Percentiles rank a stretch among this genome's conserved stretches.
Conservation (phyloP, 2,888 invertebrate species). For the Herminia tarsipennalis region DNA sequence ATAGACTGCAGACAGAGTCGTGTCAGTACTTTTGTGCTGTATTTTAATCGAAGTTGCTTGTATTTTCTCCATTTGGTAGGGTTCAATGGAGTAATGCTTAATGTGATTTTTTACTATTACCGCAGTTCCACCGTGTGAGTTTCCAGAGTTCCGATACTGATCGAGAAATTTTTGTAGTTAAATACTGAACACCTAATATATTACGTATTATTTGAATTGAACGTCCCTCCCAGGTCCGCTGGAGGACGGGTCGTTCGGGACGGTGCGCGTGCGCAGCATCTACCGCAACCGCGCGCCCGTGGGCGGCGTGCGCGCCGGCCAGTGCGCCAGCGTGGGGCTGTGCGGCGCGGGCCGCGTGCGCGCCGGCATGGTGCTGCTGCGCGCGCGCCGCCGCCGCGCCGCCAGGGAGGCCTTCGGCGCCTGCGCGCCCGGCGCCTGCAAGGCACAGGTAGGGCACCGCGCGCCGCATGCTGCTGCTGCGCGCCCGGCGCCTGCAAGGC, state of each 20-base stretch:
- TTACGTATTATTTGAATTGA: too few species aligned
- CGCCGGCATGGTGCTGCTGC: constrained; percentile 95
- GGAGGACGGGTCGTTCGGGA: constrained; percentile 91
- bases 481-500: constrained; percentile 43
- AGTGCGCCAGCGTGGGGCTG: constrained; percentile 83
- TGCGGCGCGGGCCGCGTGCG: constrained; percentile 87
- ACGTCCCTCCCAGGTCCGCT: constrained; percentile 87
- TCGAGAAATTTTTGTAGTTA: too few species aligned
- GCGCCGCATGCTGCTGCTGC: constrained; percentile 66
- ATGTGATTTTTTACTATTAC: too few species aligned
- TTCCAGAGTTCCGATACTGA: too few species aligned
- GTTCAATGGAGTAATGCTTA: too few species aligned
- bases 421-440: constrained; percentile 45
- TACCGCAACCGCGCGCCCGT: constrained; percentile 97
- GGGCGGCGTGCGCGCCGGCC: constrained; percentile 90
- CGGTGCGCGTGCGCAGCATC: constrained; percentile 92
- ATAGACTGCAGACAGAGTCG: too few species aligned
- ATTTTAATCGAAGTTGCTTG: too few species aligned
- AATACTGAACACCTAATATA: too few species aligned
- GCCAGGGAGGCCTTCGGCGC: constrained; percentile 41
- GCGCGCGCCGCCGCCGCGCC: constrained; percentile 69
- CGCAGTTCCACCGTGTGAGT: too few species aligned
- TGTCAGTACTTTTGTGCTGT: too few species aligned
- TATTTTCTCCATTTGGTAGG: too few species aligned
- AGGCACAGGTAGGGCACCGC: too few species aligned